phyloP scores from a whole-genome alignment of 1,140 invertebrate species.

The Drosophila sechellia region DNA sequence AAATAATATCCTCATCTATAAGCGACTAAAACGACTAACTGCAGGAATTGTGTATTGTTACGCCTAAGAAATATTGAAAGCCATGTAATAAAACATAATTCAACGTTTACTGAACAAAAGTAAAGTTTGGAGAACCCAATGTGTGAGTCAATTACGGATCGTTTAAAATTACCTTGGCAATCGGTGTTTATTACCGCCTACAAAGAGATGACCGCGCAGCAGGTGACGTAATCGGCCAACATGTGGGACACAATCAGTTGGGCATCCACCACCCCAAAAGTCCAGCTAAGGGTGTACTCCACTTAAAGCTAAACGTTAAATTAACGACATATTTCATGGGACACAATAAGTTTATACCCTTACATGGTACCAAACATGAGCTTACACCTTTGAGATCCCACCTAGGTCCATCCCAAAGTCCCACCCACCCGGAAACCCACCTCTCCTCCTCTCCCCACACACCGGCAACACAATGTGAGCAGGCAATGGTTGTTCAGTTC shows the following conservation, averaged over 20 bases:
- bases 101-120: slow-evolving; percentile 34
- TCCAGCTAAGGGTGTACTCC: not conserved
- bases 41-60: slow-evolving; percentile 43
- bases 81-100: slow-evolving; percentile 44
- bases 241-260: slow-evolving; percentile 13
- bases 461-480: slow-evolving; percentile 10
- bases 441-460: not conserved
- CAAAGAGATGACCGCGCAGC: slow-evolving; percentile 57
- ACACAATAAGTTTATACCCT: not conserved
- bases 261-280: not conserved
- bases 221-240: slow-evolving; percentile 46
- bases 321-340: not conserved
- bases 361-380: no score
- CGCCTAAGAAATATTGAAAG: slow-evolving; percentile 39
- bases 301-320: not conserved
- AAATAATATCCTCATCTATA: slow-evolving; percentile 51
- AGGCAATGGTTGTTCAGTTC: slow-evolving; percentile 70
- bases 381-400: not conserved
- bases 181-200: slow-evolving; percentile 36
- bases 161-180: slow-evolving; percentile 37
- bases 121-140: not conserved
- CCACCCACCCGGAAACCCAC: not conserved
- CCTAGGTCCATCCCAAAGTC: slow-evolving; percentile 9
- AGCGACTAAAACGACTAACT: slow-evolving; percentile 48
- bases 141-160: not conserved